phyloP scores from a whole-genome alignment of 92 coral and sea anemone genomes.

The Parazoanthus atlanticus region DNA sequence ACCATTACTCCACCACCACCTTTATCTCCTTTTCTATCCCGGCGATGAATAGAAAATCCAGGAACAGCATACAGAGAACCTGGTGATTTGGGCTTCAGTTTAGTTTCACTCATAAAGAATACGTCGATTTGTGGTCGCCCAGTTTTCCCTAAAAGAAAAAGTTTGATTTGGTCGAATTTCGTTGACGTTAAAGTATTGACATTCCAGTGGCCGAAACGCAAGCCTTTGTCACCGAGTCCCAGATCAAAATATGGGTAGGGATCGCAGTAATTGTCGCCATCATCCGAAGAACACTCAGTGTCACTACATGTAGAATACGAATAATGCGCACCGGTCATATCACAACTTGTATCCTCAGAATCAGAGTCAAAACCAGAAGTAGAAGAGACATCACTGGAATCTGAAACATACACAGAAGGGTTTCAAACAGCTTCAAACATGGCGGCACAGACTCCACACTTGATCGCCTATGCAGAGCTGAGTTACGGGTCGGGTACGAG shows the following conservation, averaged over 20 bases:
- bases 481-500: constrained; percentile 42
- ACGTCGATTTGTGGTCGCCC: constrained; percentile 62
- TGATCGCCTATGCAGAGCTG: constrained; percentile 22
- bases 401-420: constrained; percentile 31
- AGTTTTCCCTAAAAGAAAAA: constrained; percentile 48
- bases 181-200: constrained; percentile 61
- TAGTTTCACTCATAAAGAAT: constrained; percentile 54
- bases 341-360: too few relatives aligned
- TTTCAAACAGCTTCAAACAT: constrained; percentile 42
- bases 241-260: constrained; percentile 58
- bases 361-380: constrained; percentile 4
- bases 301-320: too few relatives aligned
- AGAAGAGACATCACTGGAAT: neutral
- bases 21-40: constrained; percentile 49
- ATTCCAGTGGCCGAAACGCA: constrained; percentile 65
- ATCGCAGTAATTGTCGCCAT: constrained; percentile 43
- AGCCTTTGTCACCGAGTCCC: constrained; percentile 62
- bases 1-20: constrained; percentile 59
- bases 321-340: too few relatives aligned
- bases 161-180: constrained; percentile 68
- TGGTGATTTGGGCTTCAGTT: constrained; percentile 44
- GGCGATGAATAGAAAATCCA: constrained; percentile 56
- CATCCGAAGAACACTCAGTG: constrained; percentile 11
- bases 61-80: constrained; percentile 55
- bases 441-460: constrained; percentile 26